phyloP scores from a whole-genome alignment of 2,113 vertebrate species.

The Brevimyrus niger region DNA sequence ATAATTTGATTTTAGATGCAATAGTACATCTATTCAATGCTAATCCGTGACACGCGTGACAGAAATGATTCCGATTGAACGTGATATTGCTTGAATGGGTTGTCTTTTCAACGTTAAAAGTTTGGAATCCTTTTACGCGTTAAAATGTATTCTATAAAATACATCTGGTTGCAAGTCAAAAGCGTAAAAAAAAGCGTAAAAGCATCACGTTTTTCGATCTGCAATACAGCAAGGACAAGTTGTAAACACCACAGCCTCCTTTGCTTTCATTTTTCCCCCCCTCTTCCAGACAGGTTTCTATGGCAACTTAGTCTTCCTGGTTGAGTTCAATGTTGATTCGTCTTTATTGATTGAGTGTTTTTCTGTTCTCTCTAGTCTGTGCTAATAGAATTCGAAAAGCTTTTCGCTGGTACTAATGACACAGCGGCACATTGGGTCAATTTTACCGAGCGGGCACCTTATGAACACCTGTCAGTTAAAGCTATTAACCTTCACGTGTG shows the following conservation, averaged over 20 bases:
- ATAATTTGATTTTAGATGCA: neutral
- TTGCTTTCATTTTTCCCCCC: slow-evolving; percentile 32
- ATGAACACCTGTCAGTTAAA: neutral
- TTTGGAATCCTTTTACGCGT: neutral
- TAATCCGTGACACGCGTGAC: neutral
- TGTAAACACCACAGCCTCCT: slow-evolving; percentile 31
- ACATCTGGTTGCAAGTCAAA: neutral
- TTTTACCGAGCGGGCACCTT: neutral
- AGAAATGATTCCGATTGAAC: neutral
- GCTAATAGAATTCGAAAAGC: neutral
- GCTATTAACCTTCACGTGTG: neutral
- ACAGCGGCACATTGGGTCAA: neutral
- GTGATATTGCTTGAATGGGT: neutral
- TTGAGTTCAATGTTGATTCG: slow-evolving; percentile 24
- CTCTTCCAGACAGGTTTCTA: slow-evolving; percentile 54
- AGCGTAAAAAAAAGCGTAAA: neutral
- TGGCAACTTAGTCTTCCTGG: slow-evolving; percentile 49
- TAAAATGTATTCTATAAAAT: neutral
- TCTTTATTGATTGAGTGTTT: slow-evolving; percentile 28
- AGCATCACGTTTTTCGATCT: neutral
- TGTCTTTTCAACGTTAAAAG: neutral
- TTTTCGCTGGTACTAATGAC: neutral
- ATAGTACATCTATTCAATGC: neutral
- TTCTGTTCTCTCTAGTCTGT: neutral
- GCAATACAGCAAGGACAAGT: slow-evolving; percentile 23